Evolutionary conservation across 2,888 invertebrate genomes (phyloP), one percentile per base, ranked within the genome.

Genomic region (Euzetes globulus): DNA sequence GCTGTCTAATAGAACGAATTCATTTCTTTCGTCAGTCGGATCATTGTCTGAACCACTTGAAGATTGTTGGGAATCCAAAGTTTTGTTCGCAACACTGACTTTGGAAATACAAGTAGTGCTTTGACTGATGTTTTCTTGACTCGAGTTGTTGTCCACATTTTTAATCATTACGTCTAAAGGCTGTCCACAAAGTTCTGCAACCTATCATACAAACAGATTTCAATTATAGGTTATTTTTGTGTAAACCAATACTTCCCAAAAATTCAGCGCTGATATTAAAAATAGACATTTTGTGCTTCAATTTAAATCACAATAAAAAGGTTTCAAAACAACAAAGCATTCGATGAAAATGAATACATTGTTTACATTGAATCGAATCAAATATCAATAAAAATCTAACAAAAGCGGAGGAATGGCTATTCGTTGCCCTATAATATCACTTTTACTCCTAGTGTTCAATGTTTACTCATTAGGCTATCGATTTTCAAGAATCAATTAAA

Each of bases 151-250:
- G 2, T 65, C 37, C 11, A n/a, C 41, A 19, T 15, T 37, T 7
- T 19, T 37, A n/a, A 65, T 65, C 37, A 37, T 65, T n/a, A 65
- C 65, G 7, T 65, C 37, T 1, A 65, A n/a, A 33, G 65, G 65
- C 7, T 65, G 65, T 41, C 37, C 65, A 11, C 65, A 65, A 2
- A 65, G 41, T 37, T 65, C 37, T 65, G 65, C 65, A 6, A 65
- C 65, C 65, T 65, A 19, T 65, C 37, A 17, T 6, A n/a, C 11
- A 22, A 58, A 29, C 25, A 11, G 27, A 58, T 29, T 29, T 58
- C 22, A 4, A 58, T n/a, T n/a, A n/a, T n/a, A n/a, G n/a, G n/a
- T 29, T 11, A 58, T 25, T 29, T 22, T 27, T 58, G 5, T 13
- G 4, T n/a, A 50, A 50, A 50, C 4, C n/a, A 55, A 55, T 19